These are phyloP conservation scores for Myxocyprinus asiaticus DNA, from an alignment of 2,113 vertebrate species.

Conservation along the genomic window DNA sequence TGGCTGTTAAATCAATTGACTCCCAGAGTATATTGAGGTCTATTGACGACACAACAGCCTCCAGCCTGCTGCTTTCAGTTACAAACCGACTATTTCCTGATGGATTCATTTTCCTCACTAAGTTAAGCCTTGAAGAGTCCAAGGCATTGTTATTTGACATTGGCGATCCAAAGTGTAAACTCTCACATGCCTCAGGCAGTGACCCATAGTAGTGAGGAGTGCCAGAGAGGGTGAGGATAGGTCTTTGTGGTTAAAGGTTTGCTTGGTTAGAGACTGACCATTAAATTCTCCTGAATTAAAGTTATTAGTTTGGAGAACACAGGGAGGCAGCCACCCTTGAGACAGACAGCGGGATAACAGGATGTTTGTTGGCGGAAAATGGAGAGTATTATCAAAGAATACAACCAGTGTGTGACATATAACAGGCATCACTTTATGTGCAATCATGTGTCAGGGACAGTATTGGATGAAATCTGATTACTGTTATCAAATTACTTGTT, in stretches of 20 bases:
- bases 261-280: conserved; percentile 46
- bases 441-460: neutral
- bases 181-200: conserved; percentile 43
- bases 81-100: conserved; percentile 7
- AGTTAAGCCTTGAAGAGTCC: conserved; percentile 25
- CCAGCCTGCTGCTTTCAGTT: conserved; percentile 42
- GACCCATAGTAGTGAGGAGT: conserved; percentile 44
- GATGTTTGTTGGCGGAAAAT: conserved; percentile 5
- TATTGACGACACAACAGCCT: conserved; percentile 40
- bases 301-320: conserved; percentile 41
- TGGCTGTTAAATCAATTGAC: conserved; percentile 64
- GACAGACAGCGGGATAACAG: neutral
- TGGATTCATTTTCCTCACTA: conserved; percentile 25
- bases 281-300: conserved; percentile 40
- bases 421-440: neutral
- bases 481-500: no score
- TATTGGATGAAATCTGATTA: neutral
- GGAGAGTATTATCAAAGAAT: neutral
- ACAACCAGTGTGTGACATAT: neutral
- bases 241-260: conserved; percentile 40
- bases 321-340: conserved; percentile 33
- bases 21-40: conserved; percentile 43
- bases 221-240: conserved; percentile 30
- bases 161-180: conserved; percentile 47
- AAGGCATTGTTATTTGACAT: conserved; percentile 56